Base-by-base conservation (phyloP, 2,113 vertebrate species). In the Oreochromis spilurus region DNA sequence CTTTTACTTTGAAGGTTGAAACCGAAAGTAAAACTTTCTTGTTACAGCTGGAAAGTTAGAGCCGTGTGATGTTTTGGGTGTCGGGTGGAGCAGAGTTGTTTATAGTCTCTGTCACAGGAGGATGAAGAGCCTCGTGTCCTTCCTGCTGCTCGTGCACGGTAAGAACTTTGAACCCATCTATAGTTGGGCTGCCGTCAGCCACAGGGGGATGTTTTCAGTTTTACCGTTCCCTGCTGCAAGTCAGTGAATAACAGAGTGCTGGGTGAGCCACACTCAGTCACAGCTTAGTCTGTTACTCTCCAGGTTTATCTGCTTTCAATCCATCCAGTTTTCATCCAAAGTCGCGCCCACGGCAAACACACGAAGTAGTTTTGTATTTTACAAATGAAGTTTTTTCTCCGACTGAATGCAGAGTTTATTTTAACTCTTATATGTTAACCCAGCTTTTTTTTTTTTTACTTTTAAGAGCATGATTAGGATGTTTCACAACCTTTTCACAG, bases 181-280 rank as follows among this genome's bases (percentile, higher is more conserved):
- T 58, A 31, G 26, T 31, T 58, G 26, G 26, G 55, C 55, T 58
- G 55, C 26, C 26, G 14, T 58, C 14, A 58, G 24, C 24, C 55
- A 29, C 24, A 17, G 4, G 55, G 4, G 13, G 2, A 17, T 31
- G 55, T 3, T 58, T 58, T 16, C 26, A 58, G 7, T 17, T 1
- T 29, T 16, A 17, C 4, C 4, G 4, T 13, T 16, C 14, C 0
- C 24, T 57, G 55, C 26, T 58, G 5, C 0, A 29, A 26, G 0
- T 58, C 0, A 58, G 26, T 1, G 26, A 57, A 58, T 31, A 58
- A 17, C 26, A 31, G 55, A 58, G 0, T 31, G 55, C 26, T 31
- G 55, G 13, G 3, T 58, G 55, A 58, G 7, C 0, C 26, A 16
- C 55, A 5, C 26, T 14, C 24, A 57, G 54, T 55, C 54, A 13